phyloP scores from a whole-genome alignment of 1,140 invertebrate genomes.

The Ganaspis sp. region DNA sequence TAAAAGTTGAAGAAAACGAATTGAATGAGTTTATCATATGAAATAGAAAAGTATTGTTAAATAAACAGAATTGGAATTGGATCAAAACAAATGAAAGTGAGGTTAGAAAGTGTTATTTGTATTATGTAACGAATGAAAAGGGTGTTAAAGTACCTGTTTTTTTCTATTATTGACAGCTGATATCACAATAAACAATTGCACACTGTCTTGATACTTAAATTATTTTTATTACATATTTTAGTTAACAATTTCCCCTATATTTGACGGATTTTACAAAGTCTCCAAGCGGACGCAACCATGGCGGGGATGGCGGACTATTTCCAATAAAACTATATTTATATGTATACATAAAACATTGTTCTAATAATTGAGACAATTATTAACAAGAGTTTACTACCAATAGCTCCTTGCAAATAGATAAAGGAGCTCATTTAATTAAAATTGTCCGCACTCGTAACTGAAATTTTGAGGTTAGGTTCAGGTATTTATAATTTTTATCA shows the following conservation, averaged over 20 bases:
- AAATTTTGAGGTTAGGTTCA: conserved; percentile 22
- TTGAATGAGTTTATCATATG: too few relatives aligned
- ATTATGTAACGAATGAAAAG: conserved; percentile 13
- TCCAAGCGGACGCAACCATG: not conserved
- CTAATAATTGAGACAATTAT: not conserved
- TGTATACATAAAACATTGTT: not conserved
- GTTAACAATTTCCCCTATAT: not conserved
- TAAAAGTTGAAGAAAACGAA: too few relatives aligned
- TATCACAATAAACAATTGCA: not conserved
- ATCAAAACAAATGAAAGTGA: conserved; percentile 23
- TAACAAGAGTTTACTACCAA: not conserved
- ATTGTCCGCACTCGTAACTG: too few relatives aligned
- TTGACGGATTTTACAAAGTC: not conserved
- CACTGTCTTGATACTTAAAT: not conserved
- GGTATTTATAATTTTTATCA: not conserved
- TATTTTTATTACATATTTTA: not conserved
- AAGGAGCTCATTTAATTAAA: too few relatives aligned
- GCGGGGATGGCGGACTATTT: conserved; percentile 4
- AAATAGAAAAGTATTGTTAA: not conserved
- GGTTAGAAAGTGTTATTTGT: not conserved
- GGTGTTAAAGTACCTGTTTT: not conserved
- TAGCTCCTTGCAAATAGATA: not conserved
- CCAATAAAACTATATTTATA: not conserved
- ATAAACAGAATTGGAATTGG: not conserved
- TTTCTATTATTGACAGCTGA: conserved; percentile 13